Percentiles rank a stretch among this genome's conserved stretches.
Conservation (phyloP, 2,888 invertebrate genomes). For the Caenorhabditis zanzibari region DNA sequence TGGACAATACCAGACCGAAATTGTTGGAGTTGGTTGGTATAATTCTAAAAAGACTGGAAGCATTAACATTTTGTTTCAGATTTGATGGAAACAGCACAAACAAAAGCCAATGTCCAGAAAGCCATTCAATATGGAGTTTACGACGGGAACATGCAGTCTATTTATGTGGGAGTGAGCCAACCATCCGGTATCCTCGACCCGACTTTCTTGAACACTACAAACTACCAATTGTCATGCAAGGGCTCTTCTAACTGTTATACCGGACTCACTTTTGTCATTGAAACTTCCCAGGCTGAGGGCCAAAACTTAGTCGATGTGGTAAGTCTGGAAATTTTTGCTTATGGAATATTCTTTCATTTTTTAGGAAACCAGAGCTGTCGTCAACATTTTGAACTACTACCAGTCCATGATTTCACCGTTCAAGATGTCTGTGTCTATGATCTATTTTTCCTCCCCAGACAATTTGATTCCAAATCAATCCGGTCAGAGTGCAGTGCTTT, state of each 20-base stretch:
- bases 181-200: slow-evolving; percentile 23
- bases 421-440: slow-evolving; percentile 51
- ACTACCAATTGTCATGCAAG: slow-evolving; percentile 50
- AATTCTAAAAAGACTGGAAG: not conserved
- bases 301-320: slow-evolving; percentile 45
- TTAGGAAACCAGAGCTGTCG: slow-evolving; percentile 38
- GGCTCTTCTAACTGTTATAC: slow-evolving; percentile 48
- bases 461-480: slow-evolving; percentile 26
- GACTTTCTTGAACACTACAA: slow-evolving; percentile 34
- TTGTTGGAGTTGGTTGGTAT: slow-evolving; percentile 50
- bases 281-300: slow-evolving; percentile 55
- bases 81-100: slow-evolving; percentile 33
- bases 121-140: slow-evolving; percentile 38
- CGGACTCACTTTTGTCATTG: slow-evolving; percentile 63
- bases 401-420: slow-evolving; percentile 35
- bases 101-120: slow-evolving; percentile 28
- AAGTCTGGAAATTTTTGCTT: not conserved
- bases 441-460: slow-evolving; percentile 64
- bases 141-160: slow-evolving; percentile 39
- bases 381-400: slow-evolving; percentile 47
- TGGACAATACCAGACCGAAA: slow-evolving; percentile 44
- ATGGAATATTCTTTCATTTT: not conserved
- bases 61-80: not conserved
- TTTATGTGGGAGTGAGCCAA: slow-evolving; percentile 53
- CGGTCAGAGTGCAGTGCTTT: slow-evolving; percentile 43